Evolutionary conservation across 37 sponge, comb jelly and placozoan genomes (phyloP).

Genomic region (Mnemiopsis leidyi): DNA sequence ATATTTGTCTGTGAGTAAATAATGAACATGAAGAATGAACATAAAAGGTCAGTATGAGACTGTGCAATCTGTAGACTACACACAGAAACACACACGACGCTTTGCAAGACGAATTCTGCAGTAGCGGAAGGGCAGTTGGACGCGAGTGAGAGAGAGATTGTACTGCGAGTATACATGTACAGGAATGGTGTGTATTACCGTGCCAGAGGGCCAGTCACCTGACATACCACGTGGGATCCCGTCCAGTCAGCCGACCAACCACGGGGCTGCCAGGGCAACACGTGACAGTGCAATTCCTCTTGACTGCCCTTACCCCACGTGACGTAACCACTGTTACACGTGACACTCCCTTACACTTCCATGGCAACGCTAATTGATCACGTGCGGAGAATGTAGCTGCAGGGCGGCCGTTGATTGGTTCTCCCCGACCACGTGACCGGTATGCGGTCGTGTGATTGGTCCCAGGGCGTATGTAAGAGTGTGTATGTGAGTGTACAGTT

Average conservation of each 20-base stretch:
- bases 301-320: not conserved
- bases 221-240: not conserved
- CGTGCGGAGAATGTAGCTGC: slow-evolving; percentile 1
- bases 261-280: not conserved
- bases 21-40: not conserved
- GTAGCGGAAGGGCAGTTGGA: not conserved
- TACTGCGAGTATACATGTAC: not conserved
- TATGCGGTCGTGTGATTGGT: not conserved
- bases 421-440: not conserved
- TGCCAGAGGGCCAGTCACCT: not conserved
- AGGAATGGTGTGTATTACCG: not conserved
- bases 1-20: not conserved
- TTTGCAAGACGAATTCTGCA: not conserved
- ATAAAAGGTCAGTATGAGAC: too few relatives aligned
- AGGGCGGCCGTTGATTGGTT: slow-evolving; percentile 19
- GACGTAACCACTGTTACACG: not conserved
- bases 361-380: slow-evolving; percentile 16
- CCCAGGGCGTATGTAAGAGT: not conserved
- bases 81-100: not conserved
- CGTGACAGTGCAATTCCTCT: not conserved
- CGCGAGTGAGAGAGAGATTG: not conserved
- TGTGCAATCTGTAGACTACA: not conserved
- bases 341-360: slow-evolving; percentile 1
- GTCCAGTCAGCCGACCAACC: not conserved
- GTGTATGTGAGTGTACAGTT: not conserved